Base-by-base conservation (phyloP, 2,888 invertebrate species). In the Chloroclystis v-ata region DNA sequence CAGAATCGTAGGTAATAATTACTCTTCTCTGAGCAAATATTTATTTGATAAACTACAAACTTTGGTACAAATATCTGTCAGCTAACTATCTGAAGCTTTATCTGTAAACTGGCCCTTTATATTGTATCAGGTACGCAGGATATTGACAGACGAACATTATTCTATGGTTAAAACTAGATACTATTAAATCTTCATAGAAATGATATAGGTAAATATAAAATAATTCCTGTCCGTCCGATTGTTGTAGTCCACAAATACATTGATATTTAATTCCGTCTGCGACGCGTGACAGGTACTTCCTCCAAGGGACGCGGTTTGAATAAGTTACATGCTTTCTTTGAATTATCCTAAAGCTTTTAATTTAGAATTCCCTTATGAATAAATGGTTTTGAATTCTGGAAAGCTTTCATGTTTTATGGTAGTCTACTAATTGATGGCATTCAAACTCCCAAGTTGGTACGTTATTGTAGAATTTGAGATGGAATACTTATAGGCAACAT, bases 251-350 rank as follows among this genome's bases (percentile, higher is more conserved):
- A 66, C 71, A 75, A 75, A 77, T 76, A 75, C 78, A 74, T 73
- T 75, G 67, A 77, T 79, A 79, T 83, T 82, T 82, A 82, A 84
- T 80, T 80, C 78, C 68, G 82, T 82, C 82, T 80, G 73, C 20
- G 80, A 76, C 75, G 72, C 71, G 77, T 80, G 83, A 80, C 76
- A 80, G 70, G 56, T 67, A 74, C 70, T 82, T 85, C 85, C 85
- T 84, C 72, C 63, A 63, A 53, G 68, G 61, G 73, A 80, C 80
- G 69, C 71, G 62, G 63, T 61, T 71, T 69, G 84, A 84, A 82
- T 84, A 77, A 65, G 58, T 71, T 69, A 75, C 64, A 61, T 62
- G 62, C 65, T 69, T 64, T 61, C 59, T 62, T 59, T 57, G 52
- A 63, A 58, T 58, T 59, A 48, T 56, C 16, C 32, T 35, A 60